Evolutionary conservation across 2,797 vertebrate species (phyloP).

Genomic region (Lithobates pipiens): DNA sequence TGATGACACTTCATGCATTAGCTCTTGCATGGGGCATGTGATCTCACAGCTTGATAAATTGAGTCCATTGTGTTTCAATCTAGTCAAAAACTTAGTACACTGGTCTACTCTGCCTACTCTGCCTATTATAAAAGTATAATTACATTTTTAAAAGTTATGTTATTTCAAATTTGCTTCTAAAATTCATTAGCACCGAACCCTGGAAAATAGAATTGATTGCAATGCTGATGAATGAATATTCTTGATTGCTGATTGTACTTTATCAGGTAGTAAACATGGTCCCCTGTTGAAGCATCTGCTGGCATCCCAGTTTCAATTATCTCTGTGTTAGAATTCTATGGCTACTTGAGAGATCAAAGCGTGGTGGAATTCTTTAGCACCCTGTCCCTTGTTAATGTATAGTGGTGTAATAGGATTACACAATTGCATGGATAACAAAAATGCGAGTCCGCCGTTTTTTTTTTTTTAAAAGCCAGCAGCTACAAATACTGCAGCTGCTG

Average conservation of each 20-base stretch:
- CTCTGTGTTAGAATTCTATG: neutral
- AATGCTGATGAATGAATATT: slow-evolving; percentile 45
- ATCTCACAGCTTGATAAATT: too few species aligned
- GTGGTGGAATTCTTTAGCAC: neutral
- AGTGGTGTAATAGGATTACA: neutral
- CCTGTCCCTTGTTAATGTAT: neutral
- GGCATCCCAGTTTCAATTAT: slow-evolving; percentile 24
- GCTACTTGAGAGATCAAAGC: neutral
- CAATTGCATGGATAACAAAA: neutral
- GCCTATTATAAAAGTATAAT: neutral
- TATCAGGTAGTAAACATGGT: slow-evolving; percentile 16
- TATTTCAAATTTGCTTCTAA: neutral
- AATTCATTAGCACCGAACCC: slow-evolving; percentile 26
- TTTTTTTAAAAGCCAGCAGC: too few species aligned
- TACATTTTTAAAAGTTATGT: slow-evolving; percentile 7
- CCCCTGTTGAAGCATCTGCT: slow-evolving; percentile 39
- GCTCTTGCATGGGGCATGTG: too few species aligned
- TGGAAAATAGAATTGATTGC: neutral
- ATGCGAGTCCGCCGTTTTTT: too few species aligned
- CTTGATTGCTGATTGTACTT: slow-evolving; percentile 50
- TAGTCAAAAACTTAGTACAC: neutral
- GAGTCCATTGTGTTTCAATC: neutral
- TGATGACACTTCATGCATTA: too few species aligned
- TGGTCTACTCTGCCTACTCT: neutral
- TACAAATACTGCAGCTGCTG: too few species aligned